These are phyloP conservation scores for Orestias chungarensis DNA, from an alignment of 2,797 vertebrate genomes.

Conservation along the genomic window DNA sequence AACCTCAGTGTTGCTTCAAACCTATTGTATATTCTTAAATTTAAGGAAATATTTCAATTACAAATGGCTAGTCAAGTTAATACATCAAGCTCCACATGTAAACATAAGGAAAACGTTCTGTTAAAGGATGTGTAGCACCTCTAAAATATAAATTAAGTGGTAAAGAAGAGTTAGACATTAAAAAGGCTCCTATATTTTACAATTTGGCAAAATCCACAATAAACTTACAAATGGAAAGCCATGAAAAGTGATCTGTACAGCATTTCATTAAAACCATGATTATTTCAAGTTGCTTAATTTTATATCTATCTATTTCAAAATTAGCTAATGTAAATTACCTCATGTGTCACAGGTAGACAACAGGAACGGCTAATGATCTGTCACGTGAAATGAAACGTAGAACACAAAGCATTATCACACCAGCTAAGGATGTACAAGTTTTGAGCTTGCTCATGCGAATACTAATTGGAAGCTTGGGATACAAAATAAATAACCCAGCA, in stretches of 20 bases:
- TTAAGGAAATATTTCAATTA: neutral
- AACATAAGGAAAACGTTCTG: neutral
- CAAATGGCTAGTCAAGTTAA: neutral
- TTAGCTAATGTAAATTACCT: slow-evolving; percentile 9
- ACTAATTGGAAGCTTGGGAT: neutral
- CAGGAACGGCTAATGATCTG: slow-evolving; percentile 27
- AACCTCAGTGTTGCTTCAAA: neutral
- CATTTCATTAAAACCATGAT: slow-evolving; percentile 3
- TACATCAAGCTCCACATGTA: neutral
- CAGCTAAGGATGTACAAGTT: neutral
- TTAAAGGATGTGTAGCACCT: too few species aligned
- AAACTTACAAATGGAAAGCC: neutral
- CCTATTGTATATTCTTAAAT: neutral
- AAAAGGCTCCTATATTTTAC: neutral
- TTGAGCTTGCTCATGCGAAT: neutral
- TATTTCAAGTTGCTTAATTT: slow-evolving; percentile 18
- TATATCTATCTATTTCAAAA: slow-evolving; percentile 26
- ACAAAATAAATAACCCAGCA: neutral
- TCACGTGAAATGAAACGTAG: slow-evolving; percentile 22
- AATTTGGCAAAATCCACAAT: neutral
- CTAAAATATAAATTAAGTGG: neutral
- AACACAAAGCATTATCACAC: neutral
- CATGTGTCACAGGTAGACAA: slow-evolving; percentile 32
- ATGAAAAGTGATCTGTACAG: neutral
- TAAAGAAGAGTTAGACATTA: neutral